Evolutionary conservation across 2,797 vertebrate genomes (phyloP), one percentile per base, ranked within the genome.

Genomic region (Anguilla obscura): DNA sequence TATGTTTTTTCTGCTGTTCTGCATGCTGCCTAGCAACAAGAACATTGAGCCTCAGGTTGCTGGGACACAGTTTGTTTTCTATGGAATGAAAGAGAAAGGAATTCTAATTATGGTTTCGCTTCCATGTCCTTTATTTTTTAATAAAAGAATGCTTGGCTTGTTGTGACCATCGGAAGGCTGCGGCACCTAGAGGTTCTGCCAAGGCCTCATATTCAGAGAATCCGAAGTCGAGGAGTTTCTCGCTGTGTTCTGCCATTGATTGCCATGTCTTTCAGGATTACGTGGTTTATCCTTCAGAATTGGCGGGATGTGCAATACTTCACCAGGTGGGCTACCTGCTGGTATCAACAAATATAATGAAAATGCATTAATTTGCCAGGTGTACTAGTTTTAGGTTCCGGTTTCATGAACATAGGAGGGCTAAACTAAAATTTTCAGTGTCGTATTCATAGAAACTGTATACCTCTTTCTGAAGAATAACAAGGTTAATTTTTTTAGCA

Each of bases 231-330:
- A 33, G 52, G 82, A 56, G 50, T 56, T 84, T 56, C 27, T 52
- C 1, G 3, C 82, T 30, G 48, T 30, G 50, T 52, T 54, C 52
- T 54, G 27, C 52, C 5, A 84, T 84, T 84, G 82, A 84, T 84
- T 56, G 50, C 82, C 82, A 16, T 84, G 27, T 84, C 50, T 56
- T 30, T 83, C 8, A 27, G 52, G 27, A 54, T 54, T 83, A 83
- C 0, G 6, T 83, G 82, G 21, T 84, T 84, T 54, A 84, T 84
- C 52, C 27, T 56, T 84, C 48, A 84, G 12, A 84, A 56, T 84
- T 84, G 48, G 50, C 50, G 56, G 27, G 48, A 30, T n/a, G 27
- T 56, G 52, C 24, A 30, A 18, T 84, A 52, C 24, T 50, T 84
- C 24, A 48, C 50, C 52, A 27, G 27, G 16, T 27, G 50, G 3